Conservation (phyloP, 2,797 vertebrate genomes). For the Jordanella pulchra region DNA sequence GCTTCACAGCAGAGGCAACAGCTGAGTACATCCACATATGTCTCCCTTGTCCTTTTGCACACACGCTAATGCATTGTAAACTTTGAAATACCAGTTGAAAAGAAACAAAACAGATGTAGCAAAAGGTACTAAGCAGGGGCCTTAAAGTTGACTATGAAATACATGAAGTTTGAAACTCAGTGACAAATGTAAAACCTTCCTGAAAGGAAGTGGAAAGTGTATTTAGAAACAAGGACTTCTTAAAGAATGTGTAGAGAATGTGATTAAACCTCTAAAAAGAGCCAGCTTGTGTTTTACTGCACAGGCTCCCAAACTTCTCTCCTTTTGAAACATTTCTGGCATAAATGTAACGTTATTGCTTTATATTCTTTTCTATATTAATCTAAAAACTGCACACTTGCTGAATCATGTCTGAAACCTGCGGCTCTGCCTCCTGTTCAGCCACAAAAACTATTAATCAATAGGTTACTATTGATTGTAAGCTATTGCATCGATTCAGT, state of each 20-base stretch:
- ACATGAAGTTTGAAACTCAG: constrained; percentile 51
- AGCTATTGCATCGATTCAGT: neutral
- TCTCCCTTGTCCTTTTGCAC: neutral
- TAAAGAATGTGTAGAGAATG: constrained; percentile 11
- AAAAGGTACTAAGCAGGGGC: constrained; percentile 27
- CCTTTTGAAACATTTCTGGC: neutral
- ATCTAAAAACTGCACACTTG: neutral
- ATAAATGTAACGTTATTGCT: neutral
- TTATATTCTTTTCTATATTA: neutral
- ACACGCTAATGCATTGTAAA: constrained; percentile 39
- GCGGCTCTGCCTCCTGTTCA: neutral
- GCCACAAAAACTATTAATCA: neutral
- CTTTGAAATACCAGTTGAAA: constrained; percentile 49
- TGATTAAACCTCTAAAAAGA: constrained; percentile 12
- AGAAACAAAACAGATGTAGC: constrained; percentile 29
- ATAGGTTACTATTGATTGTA: neutral
- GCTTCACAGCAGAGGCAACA: constrained; percentile 77
- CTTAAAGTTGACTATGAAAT: constrained; percentile 21
- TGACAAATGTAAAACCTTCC: constrained; percentile 37
- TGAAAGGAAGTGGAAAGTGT: constrained; percentile 24
- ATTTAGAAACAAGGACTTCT: constrained; percentile 11
- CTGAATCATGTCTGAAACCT: neutral
- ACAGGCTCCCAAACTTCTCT: neutral
- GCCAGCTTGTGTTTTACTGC: constrained; percentile 6
- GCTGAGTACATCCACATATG: constrained; percentile 61